Percentiles rank a stretch among this genome's conserved stretches.
phyloP scores from a whole-genome alignment of 2,888 invertebrate species.

The Tenthredo livida region DNA sequence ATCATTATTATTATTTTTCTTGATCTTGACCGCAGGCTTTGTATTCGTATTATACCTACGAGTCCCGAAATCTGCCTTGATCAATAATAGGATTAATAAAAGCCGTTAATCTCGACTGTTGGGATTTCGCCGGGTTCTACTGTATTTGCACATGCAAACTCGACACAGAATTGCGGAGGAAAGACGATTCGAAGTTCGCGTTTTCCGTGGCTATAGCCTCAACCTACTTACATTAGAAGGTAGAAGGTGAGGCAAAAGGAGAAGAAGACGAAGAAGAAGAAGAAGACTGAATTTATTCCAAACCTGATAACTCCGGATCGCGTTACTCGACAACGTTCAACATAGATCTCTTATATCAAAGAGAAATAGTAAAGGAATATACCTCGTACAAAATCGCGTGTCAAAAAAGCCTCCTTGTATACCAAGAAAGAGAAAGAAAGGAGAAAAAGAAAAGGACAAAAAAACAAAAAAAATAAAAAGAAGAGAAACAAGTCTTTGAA shows the following conservation, averaged over 20 bases:
- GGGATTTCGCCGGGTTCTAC: neutral
- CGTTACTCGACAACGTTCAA: conserved; percentile 3
- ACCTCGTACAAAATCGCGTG: conserved; percentile 2
- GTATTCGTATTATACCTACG: neutral
- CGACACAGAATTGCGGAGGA: neutral
- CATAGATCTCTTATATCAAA: conserved; percentile 3
- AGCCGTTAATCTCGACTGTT: neutral
- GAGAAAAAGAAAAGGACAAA: neutral
- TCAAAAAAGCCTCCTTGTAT: neutral
- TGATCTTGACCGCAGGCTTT: neutral
- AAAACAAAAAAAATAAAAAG: neutral
- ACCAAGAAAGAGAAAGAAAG: too few relatives aligned
- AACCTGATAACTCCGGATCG: conserved; percentile 3
- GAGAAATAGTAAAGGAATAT: neutral
- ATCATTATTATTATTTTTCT: neutral
- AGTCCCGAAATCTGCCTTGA: neutral
- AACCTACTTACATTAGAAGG: conserved; percentile 3
- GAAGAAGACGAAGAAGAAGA: neutral
- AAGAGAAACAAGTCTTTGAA: neutral
- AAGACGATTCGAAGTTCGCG: neutral
- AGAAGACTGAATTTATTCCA: neutral
- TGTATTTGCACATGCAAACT: neutral
- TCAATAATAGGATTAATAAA: neutral
- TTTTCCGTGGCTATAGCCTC: neutral
- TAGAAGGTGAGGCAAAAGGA: neutral